These are phyloP conservation scores for Crypturellus undulatus DNA, from an alignment of 2,113 vertebrate genomes.

Conservation along the genomic window DNA sequence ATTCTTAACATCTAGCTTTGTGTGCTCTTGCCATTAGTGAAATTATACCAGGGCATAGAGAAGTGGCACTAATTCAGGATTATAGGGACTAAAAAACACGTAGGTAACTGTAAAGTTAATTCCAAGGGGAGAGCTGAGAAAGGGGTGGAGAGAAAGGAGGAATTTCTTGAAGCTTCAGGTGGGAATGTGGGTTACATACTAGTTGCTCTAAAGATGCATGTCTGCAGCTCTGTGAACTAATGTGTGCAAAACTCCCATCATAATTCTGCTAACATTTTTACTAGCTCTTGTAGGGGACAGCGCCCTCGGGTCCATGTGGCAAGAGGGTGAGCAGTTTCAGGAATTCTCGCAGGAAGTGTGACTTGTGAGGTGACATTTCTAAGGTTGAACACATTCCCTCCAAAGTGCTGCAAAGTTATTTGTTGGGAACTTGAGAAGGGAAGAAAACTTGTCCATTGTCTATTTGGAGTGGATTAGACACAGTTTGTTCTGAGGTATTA, in stretches of 20 bases:
- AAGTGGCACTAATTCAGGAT: background rate
- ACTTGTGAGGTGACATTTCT: background rate
- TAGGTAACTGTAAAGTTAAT: background rate
- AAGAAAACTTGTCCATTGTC: background rate
- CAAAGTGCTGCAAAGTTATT: background rate
- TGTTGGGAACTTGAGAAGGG: background rate
- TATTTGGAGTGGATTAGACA: background rate
- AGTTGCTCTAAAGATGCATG: background rate
- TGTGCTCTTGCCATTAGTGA: background rate
- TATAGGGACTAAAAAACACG: rapidly evolving
- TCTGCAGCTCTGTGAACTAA: conserved; percentile 11
- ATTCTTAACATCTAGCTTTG: background rate
- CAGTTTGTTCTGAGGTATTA: background rate
- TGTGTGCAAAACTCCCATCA: conserved; percentile 20
- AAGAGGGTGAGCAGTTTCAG: background rate
- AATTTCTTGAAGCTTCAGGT: background rate
- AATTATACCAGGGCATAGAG: background rate
- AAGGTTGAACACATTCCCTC: background rate
- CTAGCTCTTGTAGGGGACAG: background rate
- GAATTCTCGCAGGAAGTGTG: background rate
- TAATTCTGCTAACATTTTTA: conserved; percentile 28
- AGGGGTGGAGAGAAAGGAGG: background rate
- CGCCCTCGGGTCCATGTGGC: background rate
- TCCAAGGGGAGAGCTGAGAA: background rate
- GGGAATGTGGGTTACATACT: background rate